Conservation (phyloP, 2,113 vertebrate species). For the Tragelaphus buxtoni region DNA sequence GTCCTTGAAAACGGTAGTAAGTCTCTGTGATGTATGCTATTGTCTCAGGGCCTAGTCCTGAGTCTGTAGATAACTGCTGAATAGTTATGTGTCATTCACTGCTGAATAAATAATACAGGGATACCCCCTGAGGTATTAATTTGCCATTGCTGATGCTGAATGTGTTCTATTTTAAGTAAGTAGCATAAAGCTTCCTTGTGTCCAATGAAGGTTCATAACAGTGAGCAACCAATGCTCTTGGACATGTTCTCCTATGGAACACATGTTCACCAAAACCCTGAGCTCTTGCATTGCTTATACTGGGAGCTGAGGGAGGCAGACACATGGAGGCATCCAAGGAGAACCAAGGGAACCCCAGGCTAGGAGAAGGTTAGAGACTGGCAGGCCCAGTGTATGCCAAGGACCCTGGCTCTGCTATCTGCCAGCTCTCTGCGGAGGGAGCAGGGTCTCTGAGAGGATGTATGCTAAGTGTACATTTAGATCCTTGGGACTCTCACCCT, state of each 20-base stretch:
- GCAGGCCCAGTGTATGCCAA: no score
- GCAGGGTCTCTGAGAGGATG: neutral
- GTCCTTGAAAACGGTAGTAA: neutral
- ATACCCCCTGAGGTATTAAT: neutral
- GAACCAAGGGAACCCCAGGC: neutral
- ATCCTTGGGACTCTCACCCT: neutral
- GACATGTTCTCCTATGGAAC: neutral
- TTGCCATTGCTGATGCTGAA: neutral
- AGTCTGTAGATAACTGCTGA: neutral
- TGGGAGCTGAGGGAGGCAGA: neutral
- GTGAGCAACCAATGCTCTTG: neutral
- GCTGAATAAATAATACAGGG: neutral
- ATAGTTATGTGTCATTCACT: neutral
- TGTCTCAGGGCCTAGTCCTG: neutral
- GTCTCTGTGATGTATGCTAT: no score
- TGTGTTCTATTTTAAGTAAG: neutral
- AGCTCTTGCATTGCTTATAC: neutral
- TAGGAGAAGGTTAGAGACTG: neutral
- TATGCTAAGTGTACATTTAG: neutral
- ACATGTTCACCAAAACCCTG: neutral
- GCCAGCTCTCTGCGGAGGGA: fast-evolving
- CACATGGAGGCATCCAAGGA: neutral
- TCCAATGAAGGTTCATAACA: neutral
- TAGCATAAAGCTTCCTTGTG: neutral
- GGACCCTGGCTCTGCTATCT: neutral